These are phyloP conservation scores for Polypedilum vanderplanki DNA, from an alignment of 1,140 invertebrate species.

Conservation along the genomic window DNA sequence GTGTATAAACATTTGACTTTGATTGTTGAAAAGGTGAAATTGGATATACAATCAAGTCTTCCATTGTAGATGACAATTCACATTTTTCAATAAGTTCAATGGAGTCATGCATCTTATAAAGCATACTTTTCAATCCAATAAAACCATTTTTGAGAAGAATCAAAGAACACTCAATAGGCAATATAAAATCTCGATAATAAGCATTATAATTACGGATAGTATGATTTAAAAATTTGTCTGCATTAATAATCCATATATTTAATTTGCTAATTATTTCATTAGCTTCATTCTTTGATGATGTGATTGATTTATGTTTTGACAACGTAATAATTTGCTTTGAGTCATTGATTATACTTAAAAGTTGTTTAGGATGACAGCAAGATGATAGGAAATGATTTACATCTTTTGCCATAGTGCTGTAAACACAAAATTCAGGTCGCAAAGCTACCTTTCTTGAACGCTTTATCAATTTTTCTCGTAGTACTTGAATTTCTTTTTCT, in stretches of 20 bases:
- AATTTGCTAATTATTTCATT: conserved; percentile 26
- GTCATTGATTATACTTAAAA: conserved; percentile 24
- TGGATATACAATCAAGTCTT: background rate
- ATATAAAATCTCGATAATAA: conserved; percentile 41
- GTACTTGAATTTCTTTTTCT: conserved; percentile 36
- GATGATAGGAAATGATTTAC: conserved; percentile 38
- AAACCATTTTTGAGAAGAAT: conserved; percentile 38
- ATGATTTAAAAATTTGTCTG: conserved; percentile 39
- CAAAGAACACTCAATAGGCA: conserved; percentile 39
- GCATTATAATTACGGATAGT: conserved; percentile 35
- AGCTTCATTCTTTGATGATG: background rate
- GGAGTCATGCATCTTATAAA: conserved; percentile 33
- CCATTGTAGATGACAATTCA: background rate
- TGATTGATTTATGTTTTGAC: too few relatives aligned
- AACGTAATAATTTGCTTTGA: too few relatives aligned
- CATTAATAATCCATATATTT: conserved; percentile 38
- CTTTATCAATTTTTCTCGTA: conserved; percentile 40
- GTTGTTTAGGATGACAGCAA: conserved; percentile 36
- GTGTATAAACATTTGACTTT: background rate
- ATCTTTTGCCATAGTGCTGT: conserved; percentile 45
- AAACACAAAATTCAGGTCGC: conserved; percentile 50
- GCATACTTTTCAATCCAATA: conserved; percentile 36
- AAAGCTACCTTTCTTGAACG: conserved; percentile 47
- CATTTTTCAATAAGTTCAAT: conserved; percentile 31
- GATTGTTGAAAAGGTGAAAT: background rate